A percentile compares a stretch with the other conserved stretches of the same genome.
These are phyloP conservation scores for Laterallus jamaicensis DNA, from an alignment of 2,113 vertebrate genomes.

Conservation along the genomic window DNA sequence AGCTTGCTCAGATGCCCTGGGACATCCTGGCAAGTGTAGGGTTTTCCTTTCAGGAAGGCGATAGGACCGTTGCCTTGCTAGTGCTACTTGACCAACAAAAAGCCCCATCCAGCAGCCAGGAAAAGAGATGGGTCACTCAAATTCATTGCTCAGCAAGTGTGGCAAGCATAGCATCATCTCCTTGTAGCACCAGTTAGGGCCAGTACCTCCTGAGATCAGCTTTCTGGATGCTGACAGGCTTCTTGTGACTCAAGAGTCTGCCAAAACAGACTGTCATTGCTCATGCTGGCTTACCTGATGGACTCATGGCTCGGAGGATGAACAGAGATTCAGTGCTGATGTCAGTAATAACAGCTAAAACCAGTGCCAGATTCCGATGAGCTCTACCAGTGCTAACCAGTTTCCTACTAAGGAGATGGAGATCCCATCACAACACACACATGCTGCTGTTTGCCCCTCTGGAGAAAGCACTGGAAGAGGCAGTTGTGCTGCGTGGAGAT, in stretches of 20 bases:
- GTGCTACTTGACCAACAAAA: not conserved
- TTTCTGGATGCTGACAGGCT: not conserved
- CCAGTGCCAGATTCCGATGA: not conserved
- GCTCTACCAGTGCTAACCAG: not conserved
- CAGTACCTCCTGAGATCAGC: not conserved
- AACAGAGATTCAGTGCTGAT: not conserved
- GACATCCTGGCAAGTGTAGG: not conserved
- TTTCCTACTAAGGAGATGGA: not conserved
- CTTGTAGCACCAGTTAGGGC: not conserved
- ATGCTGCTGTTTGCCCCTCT: not conserved
- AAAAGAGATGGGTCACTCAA: not conserved
- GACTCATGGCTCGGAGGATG: not conserved
- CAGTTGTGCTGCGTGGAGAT: not conserved
- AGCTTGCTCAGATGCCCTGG: not conserved
- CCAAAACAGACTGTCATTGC: not conserved
- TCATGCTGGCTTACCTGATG: not conserved
- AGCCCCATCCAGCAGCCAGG: not conserved
- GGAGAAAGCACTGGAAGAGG: not conserved
- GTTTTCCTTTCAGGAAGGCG: not conserved
- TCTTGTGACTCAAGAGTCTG: not conserved
- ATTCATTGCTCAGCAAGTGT: not conserved
- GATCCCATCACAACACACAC: not conserved
- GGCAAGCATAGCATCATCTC: not conserved
- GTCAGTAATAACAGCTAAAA: not conserved
- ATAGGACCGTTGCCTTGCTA: not conserved